Evolutionary conservation across 2,888 invertebrate species (phyloP).

Genomic region (Patella caerulea): DNA sequence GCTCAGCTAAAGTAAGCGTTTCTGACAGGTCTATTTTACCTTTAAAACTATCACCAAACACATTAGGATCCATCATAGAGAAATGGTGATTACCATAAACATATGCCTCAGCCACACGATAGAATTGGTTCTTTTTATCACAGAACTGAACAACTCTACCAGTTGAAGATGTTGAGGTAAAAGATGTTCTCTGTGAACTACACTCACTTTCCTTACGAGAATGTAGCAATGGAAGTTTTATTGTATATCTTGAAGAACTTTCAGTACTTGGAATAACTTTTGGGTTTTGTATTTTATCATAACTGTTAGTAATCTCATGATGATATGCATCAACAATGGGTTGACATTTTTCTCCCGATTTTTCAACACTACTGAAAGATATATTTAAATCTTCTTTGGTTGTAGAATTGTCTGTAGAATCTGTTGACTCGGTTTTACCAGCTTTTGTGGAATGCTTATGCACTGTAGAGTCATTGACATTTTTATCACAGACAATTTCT

Average conservation of each 20-base stretch:
- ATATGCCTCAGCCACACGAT: neutral
- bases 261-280: too few relatives aligned
- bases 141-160: neutral
- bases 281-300: too few relatives aligned
- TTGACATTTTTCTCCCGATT: neutral
- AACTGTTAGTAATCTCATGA: neutral
- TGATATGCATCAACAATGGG: neutral
- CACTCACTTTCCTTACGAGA: neutral
- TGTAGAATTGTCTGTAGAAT: too few relatives aligned
- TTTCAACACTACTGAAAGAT: neutral
- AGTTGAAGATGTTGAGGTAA: neutral
- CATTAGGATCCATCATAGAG: constrained; percentile 12
- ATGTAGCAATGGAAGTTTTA: neutral
- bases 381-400: neutral
- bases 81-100: neutral
- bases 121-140: neutral
- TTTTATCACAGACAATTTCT: neutral
- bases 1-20: constrained; percentile 45
- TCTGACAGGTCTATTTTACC: constrained; percentile 14
- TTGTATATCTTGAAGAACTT: neutral
- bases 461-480: too few relatives aligned
- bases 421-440: too few relatives aligned
- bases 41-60: neutral
- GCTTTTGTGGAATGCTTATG: too few relatives aligned
- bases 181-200: neutral